Evolutionary conservation across 2,888 invertebrate genomes (phyloP), one percentile per base, ranked within the genome.

Genomic region (Caenorhabditis zanzibari): DNA sequence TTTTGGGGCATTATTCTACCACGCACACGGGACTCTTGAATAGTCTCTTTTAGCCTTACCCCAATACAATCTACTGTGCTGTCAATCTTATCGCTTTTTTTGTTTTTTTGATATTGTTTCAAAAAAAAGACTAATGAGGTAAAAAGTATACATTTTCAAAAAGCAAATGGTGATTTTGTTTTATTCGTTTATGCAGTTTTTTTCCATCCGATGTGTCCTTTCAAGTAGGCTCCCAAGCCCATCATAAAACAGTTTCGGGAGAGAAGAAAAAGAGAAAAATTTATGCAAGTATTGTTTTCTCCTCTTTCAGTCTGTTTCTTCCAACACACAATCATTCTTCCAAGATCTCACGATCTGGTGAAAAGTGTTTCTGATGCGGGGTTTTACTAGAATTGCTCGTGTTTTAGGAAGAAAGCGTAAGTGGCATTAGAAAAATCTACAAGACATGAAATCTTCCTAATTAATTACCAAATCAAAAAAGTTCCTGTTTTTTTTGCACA

Each of bases 71-170:
- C 47, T 35, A 41, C 19, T 14, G 9, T 28, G 16, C 28, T 49
- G 32, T 68, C 63, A 71, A 71, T 79, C 79, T 79, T 79, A 71
- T 79, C 79, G 41, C n/a, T 58, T 6, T 32, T 71, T 59, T n/a
- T n/a, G n/a, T n/a, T 76, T 76, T 76, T 75, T 76, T 76, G 59
- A 76, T 76, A 75, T 35, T 35, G 47, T 22, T 58, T 5, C 10
- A 64, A 66, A 41, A 38, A 47, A 22, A 66, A 16, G 14, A 44
- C 14, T n/a, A 56, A 54, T n/a, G 2, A 22, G 32, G n/a, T n/a
- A n/a, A n/a, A n/a, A n/a, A 2, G 32, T 10, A 41, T 41, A 63
- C 61, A 63, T 19, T 47, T 22, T 28, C 38, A 52, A 24, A 71
- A 32, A 56, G 32, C n/a, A 59, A 58, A 41, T 56, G 44, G 44